Conservation (phyloP, 2,113 vertebrate genomes). For the Perca schrenkii region DNA sequence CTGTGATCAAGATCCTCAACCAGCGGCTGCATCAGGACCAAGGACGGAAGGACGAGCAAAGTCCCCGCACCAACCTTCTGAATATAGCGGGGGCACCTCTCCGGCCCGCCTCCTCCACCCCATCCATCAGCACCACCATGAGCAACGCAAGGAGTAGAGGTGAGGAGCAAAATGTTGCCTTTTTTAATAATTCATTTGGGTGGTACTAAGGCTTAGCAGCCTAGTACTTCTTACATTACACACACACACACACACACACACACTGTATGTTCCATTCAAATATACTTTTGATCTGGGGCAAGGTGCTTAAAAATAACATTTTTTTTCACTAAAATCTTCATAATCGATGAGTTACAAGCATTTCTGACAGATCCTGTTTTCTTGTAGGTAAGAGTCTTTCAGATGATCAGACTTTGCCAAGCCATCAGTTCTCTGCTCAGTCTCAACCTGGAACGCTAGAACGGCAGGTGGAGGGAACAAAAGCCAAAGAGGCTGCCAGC, state of each 20-base stretch:
- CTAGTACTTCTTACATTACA: background rate
- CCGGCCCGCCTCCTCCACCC: constrained; percentile 91
- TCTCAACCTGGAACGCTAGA: constrained; percentile 81
- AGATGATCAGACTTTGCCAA: constrained; percentile 82
- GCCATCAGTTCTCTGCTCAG: constrained; percentile 72
- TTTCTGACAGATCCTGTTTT: constrained; percentile 12
- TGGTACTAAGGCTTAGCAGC: background rate
- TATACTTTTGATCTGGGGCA: background rate
- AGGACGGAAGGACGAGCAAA: constrained; percentile 77
- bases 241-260: background rate
- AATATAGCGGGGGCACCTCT: constrained; percentile 73
- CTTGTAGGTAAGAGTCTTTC: constrained; percentile 81
- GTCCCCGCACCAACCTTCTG: constrained; percentile 49
- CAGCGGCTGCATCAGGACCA: constrained; percentile 93
- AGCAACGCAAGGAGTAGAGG: constrained; percentile 71
- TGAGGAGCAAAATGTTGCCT: constrained; percentile 51
- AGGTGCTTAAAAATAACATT: background rate
- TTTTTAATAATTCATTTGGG: constrained; percentile 12
- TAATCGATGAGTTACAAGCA: background rate
- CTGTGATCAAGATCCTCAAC: constrained; percentile 95
- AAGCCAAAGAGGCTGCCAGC: constrained; percentile 65
- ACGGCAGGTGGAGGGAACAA: constrained; percentile 47
- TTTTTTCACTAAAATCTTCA: background rate
- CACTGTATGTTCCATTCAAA: background rate
- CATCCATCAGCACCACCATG: constrained; percentile 84